These are phyloP conservation scores for Musca vetustissima DNA, from an alignment of 1,140 invertebrate genomes.

Conservation along the genomic window DNA sequence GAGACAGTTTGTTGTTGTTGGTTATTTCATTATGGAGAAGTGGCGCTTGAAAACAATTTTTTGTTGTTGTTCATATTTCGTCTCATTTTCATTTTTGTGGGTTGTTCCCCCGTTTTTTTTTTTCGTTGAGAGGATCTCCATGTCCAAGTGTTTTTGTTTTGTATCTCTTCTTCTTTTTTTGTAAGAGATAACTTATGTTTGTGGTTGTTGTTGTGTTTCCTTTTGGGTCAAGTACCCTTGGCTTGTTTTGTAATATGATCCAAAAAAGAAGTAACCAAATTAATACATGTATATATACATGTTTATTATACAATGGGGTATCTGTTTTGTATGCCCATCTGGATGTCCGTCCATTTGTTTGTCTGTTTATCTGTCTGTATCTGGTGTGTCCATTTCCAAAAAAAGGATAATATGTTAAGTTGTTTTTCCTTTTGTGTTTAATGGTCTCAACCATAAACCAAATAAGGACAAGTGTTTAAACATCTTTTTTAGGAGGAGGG, in stretches of 20 bases:
- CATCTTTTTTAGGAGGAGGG: too few relatives aligned
- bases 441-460: too few relatives aligned
- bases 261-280: neutral
- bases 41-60: constrained; percentile 3
- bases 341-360: too few relatives aligned
- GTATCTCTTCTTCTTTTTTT: neutral
- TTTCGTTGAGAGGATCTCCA: too few relatives aligned
- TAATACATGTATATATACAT: constrained; percentile 1
- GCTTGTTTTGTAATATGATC: constrained; percentile 21
- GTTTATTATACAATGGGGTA: constrained; percentile 1
- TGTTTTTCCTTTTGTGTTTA: too few relatives aligned
- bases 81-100: constrained; percentile 7
- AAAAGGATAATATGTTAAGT: too few relatives aligned
- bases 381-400: too few relatives aligned
- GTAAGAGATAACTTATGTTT: neutral
- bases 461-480: too few relatives aligned
- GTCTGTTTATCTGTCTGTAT: too few relatives aligned
- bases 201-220: neutral
- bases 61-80: neutral
- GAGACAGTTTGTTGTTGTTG: neutral
- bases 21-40: neutral
- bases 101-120: neutral
- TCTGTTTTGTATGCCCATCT: too few relatives aligned
- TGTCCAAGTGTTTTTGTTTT: neutral
- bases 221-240: constrained; percentile 13